phyloP scores from a whole-genome alignment of 2,113 vertebrate genomes.

The Danionella cerebrum region DNA sequence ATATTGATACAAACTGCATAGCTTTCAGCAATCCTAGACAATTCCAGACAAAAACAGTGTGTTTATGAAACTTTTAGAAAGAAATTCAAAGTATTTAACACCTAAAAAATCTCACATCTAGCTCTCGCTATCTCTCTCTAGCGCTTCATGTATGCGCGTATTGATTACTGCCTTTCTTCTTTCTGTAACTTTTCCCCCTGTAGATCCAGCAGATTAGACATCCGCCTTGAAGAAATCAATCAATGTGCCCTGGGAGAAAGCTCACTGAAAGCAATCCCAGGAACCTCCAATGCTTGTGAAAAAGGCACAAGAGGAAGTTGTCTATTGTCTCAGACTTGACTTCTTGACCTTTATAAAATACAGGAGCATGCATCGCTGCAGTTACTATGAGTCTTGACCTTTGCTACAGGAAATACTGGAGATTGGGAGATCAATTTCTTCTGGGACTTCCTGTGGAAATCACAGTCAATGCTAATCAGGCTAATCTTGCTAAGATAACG shows the following conservation, averaged over 20 bases:
- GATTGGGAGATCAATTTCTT: not conserved
- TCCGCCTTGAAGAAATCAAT: conserved; percentile 6
- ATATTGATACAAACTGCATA: not conserved
- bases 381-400: conserved; percentile 1
- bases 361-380: not conserved
- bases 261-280: not conserved
- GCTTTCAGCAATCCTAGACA: not conserved
- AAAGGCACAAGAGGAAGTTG: not conserved
- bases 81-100: no score
- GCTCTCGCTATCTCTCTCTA: no score
- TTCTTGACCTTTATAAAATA: conserved; percentile 27
- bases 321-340: not conserved
- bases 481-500: no score
- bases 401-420: not conserved
- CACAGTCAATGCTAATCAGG: not conserved
- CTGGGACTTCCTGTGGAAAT: not conserved
- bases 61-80: no score
- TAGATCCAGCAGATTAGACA: not conserved
- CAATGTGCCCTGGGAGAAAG: not conserved
- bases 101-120: no score
- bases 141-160: no score
- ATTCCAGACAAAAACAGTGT: not conserved
- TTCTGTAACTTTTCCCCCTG: conserved; percentile 7
- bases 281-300: conserved; percentile 7
- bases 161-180: conserved; percentile 11